Base-by-base conservation (phyloP, 2,797 vertebrate genomes). In the Hephaestus fuliginosus region DNA sequence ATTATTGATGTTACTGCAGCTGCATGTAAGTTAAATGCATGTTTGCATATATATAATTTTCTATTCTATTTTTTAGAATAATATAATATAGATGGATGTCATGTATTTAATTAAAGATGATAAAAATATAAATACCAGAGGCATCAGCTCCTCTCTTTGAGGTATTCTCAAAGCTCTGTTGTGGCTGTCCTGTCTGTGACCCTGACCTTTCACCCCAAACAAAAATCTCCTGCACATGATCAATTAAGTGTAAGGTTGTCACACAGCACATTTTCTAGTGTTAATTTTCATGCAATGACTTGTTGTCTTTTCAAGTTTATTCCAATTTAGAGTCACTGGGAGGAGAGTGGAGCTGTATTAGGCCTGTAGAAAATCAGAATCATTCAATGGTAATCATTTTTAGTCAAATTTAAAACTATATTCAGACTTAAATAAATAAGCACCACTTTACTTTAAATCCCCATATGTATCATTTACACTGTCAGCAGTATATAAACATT, bases 111-210 rank as follows among this genome's bases (percentile, higher is more conserved):
- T 57, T 49, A 12, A 22, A 33, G 18, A 17, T 71, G 18, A 17
- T 44, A 8, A 28, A 22, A 17, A 51, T 14, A 14, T 13, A 6
- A 9, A 1, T 6, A 49, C 57, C 44, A 51, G 53, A 74, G 30
- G 58, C 11, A 64, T 43, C 18, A 28, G 4, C 25, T 22, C 25
- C 15, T 5, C 20, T 25, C 9, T 39, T 57, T 43, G 10, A 6
- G 20, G 5, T 13, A 14, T 15, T 63, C 43, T 18, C 14, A 2
- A 55, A 25, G 48, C 56, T 53, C 25, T 52, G 18, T 53, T 44
- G 66, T 15, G 25, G 25, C 39, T 43, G 60, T 28, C 49, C 58
- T 41, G 68, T 48, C 51, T 48, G 28, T 70, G 67, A 78, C 18
- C 39, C 20, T 30, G 49, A 63, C 55, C 36, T 73, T 67, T 67